phyloP scores from a whole-genome alignment of 2,888 invertebrate genomes.

The Melikaiella ostensackeni region DNA sequence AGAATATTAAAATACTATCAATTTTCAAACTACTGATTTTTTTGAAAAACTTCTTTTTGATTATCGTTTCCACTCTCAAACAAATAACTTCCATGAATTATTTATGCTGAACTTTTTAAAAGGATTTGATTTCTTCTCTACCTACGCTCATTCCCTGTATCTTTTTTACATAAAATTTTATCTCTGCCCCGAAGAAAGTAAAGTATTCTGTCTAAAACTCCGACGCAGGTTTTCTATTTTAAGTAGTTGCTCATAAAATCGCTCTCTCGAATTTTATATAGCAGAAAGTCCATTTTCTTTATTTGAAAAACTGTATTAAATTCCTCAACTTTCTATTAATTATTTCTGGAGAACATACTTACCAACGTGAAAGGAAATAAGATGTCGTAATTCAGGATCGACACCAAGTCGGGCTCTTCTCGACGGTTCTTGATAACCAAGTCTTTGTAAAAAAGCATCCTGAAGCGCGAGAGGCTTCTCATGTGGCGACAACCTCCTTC shows the following conservation, averaged over 20 bases:
- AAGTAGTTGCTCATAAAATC: neutral
- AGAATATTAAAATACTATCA: too few species aligned
- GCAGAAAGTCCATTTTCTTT: too few species aligned
- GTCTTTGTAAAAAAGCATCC: constrained; percentile 80
- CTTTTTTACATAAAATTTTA: constrained; percentile 10
- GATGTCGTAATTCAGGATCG: constrained; percentile 82
- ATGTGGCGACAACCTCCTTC: constrained; percentile 79
- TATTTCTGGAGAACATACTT: constrained; percentile 56
- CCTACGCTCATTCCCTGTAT: neutral
- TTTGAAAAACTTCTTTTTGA: neutral
- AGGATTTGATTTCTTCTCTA: neutral
- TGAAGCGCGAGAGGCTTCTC: constrained; percentile 82
- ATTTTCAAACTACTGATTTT: too few species aligned
- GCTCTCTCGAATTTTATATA: neutral
- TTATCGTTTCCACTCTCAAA: neutral
- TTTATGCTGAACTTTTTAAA: neutral
- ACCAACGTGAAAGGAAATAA: constrained; percentile 81
- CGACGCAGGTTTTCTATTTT: neutral
- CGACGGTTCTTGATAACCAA: constrained; percentile 81
- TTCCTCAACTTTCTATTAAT: too few species aligned
- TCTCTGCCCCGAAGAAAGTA: neutral
- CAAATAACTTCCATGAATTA: neutral
- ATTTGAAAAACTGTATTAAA: too few species aligned
- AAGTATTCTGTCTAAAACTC: constrained; percentile 4
- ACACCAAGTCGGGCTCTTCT: constrained; percentile 82